Conservation (phyloP, 1,140 invertebrate genomes). For the Drosophila prosaltans region DNA sequence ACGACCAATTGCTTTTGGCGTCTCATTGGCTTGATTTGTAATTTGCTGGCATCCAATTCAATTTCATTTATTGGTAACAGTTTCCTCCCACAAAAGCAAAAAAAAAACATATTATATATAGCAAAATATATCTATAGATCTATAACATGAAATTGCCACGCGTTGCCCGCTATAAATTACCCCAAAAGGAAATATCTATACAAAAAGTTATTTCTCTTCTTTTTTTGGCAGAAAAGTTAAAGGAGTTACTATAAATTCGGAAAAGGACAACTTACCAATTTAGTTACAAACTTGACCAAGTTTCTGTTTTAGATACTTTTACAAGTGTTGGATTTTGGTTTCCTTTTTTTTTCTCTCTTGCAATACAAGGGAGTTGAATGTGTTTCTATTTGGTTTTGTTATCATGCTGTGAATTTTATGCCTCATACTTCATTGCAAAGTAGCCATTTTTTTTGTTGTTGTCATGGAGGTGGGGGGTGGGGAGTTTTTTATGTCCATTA, state of each 20-base stretch:
- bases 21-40: conserved; percentile 46
- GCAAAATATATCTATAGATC: background rate
- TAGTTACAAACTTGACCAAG: conserved; percentile 24
- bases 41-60: conserved; percentile 39
- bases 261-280: conserved; percentile 16
- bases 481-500: conserved; percentile 72
- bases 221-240: background rate
- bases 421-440: conserved; percentile 24
- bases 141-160: conserved; percentile 27
- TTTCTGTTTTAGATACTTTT: conserved; percentile 25
- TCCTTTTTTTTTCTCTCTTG: background rate
- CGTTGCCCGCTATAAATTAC: conserved; percentile 40
- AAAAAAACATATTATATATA: background rate
- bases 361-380: background rate
- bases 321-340: background rate
- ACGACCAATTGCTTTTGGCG: conserved; percentile 48
- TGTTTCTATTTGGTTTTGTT: background rate
- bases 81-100: background rate
- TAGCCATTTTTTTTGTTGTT: background rate
- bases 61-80: conserved; percentile 18
- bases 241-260: background rate
- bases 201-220: conserved; percentile 16
- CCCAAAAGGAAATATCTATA: background rate
- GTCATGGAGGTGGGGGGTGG: background rate
- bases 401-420: conserved; percentile 59